A percentile compares a stretch with the other conserved stretches of the same genome.
Conservation (phyloP, 1,140 invertebrate species). For the Psilanteris sp. region DNA sequence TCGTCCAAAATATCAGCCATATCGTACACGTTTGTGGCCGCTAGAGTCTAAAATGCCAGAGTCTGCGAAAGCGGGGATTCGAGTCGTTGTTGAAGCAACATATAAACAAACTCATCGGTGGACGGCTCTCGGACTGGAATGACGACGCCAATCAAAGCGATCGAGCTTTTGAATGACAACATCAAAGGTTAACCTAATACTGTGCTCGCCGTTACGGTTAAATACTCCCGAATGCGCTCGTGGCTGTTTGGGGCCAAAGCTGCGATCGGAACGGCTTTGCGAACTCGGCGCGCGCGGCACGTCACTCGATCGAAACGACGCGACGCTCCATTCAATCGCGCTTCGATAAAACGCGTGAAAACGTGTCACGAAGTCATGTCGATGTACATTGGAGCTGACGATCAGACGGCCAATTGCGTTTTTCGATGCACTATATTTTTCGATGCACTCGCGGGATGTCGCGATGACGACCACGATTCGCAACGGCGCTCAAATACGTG, state of each 20-base stretch:
- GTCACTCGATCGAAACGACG: constrained; percentile 3
- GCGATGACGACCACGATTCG: constrained; percentile 23
- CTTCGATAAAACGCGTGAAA: constrained; percentile 42
- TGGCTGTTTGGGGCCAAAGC: not conserved
- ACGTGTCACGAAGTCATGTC: constrained; percentile 57
- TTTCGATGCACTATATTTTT: constrained; percentile 11
- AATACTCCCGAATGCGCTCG: constrained; percentile 5
- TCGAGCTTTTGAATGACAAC: constrained; percentile 62
- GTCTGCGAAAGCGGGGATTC: constrained; percentile 24
- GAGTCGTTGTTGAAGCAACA: constrained; percentile 33
- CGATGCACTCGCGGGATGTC: constrained; percentile 5
- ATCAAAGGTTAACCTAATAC: constrained; percentile 65
- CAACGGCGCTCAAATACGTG: not conserved
- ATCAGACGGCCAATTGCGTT: constrained; percentile 16
- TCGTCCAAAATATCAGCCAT: constrained; percentile 81
- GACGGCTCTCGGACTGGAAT: constrained; percentile 55
- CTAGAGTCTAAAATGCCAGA: constrained; percentile 18
- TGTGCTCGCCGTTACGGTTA: constrained; percentile 7
- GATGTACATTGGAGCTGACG: constrained; percentile 1
- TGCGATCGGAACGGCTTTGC: not conserved
- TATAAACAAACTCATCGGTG: constrained; percentile 70
- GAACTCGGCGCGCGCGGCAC: not conserved
- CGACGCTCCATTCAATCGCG: constrained; percentile 25
- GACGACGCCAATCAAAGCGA: constrained; percentile 51
- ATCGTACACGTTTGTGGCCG: constrained; percentile 32